Evolutionary conservation across 2,888 invertebrate genomes (phyloP).

Genomic region (Caenorhabditis parvicauda): DNA sequence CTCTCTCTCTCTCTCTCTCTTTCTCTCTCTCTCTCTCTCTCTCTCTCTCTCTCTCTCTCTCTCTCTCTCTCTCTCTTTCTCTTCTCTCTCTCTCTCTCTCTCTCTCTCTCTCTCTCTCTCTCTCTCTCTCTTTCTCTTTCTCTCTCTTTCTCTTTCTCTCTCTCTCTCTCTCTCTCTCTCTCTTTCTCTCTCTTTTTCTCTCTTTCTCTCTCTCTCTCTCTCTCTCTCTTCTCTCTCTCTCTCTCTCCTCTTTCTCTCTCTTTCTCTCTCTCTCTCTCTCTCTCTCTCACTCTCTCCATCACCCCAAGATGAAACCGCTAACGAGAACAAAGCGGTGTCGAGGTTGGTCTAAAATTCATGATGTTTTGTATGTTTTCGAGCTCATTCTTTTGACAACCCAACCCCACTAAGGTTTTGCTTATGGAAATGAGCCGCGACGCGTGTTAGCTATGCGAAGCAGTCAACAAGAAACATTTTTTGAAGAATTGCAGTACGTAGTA

Average conservation of each 20-base stretch:
- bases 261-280: conserved; percentile 1
- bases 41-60: background rate
- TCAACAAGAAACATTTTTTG: no score
- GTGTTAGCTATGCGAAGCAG: no score
- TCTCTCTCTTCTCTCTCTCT: conserved; percentile 1
- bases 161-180: background rate
- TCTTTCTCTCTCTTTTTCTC: background rate
- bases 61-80: background rate
- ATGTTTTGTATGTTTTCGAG: no score
- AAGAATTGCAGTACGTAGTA: no score
- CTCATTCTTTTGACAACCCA: no score
- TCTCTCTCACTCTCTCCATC: conserved; percentile 1
- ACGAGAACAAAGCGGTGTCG: no score
- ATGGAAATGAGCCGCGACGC: no score
- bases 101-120: conserved; percentile 7
- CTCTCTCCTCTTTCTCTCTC: background rate
- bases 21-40: conserved; percentile 6
- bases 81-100: conserved; percentile 6
- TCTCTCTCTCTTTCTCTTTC: conserved; percentile 10
- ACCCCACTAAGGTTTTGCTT: no score
- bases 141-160: conserved; percentile 6
- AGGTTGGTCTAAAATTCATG: no score
- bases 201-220: conserved; percentile 1
- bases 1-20: background rate
- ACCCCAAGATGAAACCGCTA: no score